Percentiles rank a stretch among this genome's conserved stretches.
Evolutionary conservation across 2,888 invertebrate species (phyloP).

Genomic region (Bhutanitis thaidina): DNA sequence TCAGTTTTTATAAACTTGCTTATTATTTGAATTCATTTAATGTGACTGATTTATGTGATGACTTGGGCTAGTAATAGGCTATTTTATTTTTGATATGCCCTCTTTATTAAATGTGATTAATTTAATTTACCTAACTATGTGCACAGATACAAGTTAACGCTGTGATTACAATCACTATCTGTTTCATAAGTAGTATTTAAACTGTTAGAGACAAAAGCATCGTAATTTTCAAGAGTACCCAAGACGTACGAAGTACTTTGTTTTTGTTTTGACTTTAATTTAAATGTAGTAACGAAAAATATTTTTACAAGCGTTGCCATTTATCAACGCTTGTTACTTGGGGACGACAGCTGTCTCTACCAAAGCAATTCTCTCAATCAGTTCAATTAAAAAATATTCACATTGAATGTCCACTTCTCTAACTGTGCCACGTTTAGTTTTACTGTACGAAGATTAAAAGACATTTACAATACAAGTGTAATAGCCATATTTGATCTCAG

Average conservation of each 20-base stretch:
- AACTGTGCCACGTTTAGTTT: background rate
- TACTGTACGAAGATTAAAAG: background rate
- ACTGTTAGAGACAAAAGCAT: background rate
- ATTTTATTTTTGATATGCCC: too few species aligned
- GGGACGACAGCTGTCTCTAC: background rate
- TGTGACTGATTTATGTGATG: too few species aligned
- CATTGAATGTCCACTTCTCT: background rate
- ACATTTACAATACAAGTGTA: background rate
- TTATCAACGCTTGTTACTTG: background rate
- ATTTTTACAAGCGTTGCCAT: background rate
- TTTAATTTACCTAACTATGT: too few species aligned
- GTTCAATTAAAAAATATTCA: background rate
- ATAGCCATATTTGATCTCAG: constrained; percentile 2
- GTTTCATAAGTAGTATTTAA: background rate
- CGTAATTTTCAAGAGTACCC: background rate
- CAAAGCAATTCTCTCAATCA: background rate
- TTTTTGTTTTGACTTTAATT: background rate
- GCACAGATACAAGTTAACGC: too few species aligned
- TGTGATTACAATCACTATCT: background rate
- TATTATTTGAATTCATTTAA: too few species aligned
- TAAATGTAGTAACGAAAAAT: background rate
- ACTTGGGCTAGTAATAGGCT: too few species aligned
- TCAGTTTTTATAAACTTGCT: too few species aligned
- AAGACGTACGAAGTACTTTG: background rate
- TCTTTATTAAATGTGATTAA: too few species aligned